These are phyloP conservation scores for Podargus strigoides DNA, from an alignment of 2,797 vertebrate genomes.

Conservation along the genomic window DNA sequence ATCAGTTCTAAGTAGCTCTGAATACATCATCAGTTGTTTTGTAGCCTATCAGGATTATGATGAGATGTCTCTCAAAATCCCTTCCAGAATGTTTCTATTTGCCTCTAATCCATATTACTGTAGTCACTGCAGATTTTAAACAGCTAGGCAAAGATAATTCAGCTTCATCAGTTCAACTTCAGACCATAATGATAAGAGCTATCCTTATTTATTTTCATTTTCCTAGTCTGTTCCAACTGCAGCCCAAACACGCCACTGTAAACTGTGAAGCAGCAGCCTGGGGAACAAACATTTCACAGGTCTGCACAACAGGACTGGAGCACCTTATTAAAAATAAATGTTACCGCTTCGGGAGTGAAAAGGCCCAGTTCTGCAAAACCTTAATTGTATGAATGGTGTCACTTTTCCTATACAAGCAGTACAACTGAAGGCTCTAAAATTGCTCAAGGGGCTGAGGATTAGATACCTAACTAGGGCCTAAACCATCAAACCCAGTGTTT, in stretches of 20 bases:
- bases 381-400: background rate
- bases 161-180: background rate
- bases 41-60: conserved; percentile 18
- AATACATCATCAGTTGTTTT: conserved; percentile 3
- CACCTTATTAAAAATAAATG: conserved; percentile 2
- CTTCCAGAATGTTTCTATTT: conserved; percentile 32
- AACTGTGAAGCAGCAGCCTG: background rate
- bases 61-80: conserved; percentile 39
- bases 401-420: background rate
- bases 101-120: conserved; percentile 27
- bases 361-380: background rate
- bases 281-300: background rate
- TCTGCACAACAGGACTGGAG: background rate
- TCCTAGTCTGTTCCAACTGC: background rate
- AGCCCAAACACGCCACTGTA: background rate
- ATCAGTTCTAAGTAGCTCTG: background rate
- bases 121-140: background rate
- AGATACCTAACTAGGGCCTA: background rate
- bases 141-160: background rate
- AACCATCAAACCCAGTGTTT: background rate
- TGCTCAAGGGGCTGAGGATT: background rate
- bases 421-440: background rate
- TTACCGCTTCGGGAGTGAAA: background rate
- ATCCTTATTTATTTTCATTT: background rate
- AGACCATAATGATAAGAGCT: background rate